Percentiles rank a stretch among this genome's conserved stretches.
Conservation (phyloP, 2,113 vertebrate species). For the Calidris pugnax region DNA sequence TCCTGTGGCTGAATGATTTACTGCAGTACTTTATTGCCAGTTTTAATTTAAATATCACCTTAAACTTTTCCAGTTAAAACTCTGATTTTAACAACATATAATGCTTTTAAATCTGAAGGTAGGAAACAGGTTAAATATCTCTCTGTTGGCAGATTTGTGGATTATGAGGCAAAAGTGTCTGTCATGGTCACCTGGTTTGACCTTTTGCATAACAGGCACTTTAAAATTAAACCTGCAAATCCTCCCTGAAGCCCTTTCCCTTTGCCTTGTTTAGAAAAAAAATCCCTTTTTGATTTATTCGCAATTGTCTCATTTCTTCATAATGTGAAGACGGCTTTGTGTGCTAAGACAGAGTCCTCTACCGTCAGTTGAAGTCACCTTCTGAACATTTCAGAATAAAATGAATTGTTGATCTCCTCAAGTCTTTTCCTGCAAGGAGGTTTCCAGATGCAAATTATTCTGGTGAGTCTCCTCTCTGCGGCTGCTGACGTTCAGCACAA, state of each 20-base stretch:
- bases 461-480: not conserved
- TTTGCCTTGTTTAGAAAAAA: not conserved
- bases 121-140: not conserved
- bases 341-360: not conserved
- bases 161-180: not conserved
- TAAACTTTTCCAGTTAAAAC: not conserved
- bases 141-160: not conserved
- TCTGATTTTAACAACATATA: constrained; percentile 12
- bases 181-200: not conserved
- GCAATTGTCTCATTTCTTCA: not conserved
- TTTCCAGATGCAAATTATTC: not conserved
- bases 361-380: not conserved
- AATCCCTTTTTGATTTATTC: not conserved
- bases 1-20: not conserved
- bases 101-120: not conserved
- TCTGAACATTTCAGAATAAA: not conserved
- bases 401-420: not conserved
- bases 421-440: not conserved
- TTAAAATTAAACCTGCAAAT: not conserved
- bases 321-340: not conserved
- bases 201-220: not conserved
- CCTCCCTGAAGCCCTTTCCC: not conserved
- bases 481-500: not conserved
- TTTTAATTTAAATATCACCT: not conserved
- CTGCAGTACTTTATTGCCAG: not conserved